phyloP scores from a whole-genome alignment of 2,113 vertebrate genomes.

The Edolisoma coerulescens region DNA sequence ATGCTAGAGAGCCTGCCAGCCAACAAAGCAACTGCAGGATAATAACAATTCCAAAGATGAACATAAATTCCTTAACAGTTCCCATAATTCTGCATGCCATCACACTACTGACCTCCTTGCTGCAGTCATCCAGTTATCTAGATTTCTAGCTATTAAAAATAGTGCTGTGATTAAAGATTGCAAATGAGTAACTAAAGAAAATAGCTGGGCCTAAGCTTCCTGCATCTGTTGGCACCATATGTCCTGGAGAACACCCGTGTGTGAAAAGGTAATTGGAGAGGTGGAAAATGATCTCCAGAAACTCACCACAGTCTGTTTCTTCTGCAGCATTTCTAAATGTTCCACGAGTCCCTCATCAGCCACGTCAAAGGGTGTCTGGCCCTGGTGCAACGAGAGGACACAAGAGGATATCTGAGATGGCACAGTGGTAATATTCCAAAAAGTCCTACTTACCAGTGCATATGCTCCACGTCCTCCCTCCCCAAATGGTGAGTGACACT shows the following conservation, averaged over 20 bases:
- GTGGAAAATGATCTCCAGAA: background rate
- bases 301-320: conserved; percentile 77
- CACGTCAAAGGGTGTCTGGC: conserved; percentile 77
- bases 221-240: background rate
- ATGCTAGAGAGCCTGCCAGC: background rate
- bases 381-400: conserved; percentile 39
- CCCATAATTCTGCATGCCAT: background rate
- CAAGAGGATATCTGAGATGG: background rate
- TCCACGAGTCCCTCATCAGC: conserved; percentile 78
- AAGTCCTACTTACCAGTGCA: background rate
- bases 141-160: background rate
- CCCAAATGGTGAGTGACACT: background rate
- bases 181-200: background rate
- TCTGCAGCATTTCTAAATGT: conserved; percentile 78
- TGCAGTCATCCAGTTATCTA: background rate
- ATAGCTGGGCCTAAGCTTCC: background rate
- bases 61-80: background rate
- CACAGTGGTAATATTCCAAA: background rate
- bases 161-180: background rate
- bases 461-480: background rate
- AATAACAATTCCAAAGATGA: background rate
- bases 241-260: background rate
- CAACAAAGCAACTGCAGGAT: background rate
- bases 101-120: background rate
- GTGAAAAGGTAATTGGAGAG: background rate